These are phyloP conservation scores for Notechis scutatus DNA, from an alignment of 2,113 vertebrate species.

Conservation along the genomic window DNA sequence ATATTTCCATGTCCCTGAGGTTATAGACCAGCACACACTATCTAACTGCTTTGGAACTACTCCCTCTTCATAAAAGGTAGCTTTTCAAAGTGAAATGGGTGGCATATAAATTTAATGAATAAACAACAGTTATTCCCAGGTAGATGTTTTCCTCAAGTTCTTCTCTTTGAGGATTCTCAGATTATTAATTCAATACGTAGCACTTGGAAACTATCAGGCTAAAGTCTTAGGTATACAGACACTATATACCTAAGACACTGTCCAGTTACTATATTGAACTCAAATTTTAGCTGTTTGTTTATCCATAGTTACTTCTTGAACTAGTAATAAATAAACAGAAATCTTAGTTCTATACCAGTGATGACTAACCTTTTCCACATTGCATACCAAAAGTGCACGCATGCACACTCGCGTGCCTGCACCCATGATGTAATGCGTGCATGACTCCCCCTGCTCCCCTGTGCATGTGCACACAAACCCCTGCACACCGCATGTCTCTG, in stretches of 20 bases:
- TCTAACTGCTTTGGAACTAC: neutral
- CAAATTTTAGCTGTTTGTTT: neutral
- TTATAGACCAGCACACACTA: neutral
- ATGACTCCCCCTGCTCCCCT: too few species aligned
- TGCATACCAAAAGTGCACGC: too few species aligned
- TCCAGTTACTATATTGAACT: neutral
- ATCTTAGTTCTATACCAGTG: neutral
- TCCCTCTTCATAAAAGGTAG: neutral
- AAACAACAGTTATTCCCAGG: neutral
- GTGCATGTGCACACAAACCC: too few species aligned
- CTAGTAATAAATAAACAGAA: neutral
- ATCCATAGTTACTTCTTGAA: neutral
- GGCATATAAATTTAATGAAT: neutral
- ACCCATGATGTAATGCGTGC: too few species aligned
- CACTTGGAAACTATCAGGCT: neutral
- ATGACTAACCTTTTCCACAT: too few species aligned
- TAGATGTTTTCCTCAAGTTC: neutral
- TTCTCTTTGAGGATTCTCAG: neutral
- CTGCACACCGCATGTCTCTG: too few species aligned
- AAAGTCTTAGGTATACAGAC: neutral
- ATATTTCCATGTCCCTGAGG: neutral
- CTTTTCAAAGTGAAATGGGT: neutral
- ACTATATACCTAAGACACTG: neutral
- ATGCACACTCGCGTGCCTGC: too few species aligned
- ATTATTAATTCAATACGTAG: neutral